phyloP scores from a whole-genome alignment of 2,888 invertebrate genomes.

The Scaptomyza reducta region DNA sequence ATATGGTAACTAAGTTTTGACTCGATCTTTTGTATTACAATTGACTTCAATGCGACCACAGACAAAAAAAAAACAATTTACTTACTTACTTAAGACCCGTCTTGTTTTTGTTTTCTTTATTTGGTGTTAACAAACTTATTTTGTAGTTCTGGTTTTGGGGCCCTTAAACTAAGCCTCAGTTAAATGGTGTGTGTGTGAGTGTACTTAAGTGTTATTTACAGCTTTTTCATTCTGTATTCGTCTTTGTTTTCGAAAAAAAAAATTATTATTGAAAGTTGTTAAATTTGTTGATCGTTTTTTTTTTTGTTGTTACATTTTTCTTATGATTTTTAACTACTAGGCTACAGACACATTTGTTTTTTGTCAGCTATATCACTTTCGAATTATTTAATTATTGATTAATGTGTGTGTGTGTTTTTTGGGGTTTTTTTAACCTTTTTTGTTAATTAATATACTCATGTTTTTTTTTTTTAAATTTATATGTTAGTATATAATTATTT shows the following conservation, averaged over 20 bases:
- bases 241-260: conserved; percentile 37
- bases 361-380: conserved; percentile 79
- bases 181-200: conserved; percentile 17
- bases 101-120: conserved; percentile 6
- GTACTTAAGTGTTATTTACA: conserved; percentile 59
- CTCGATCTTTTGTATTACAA: conserved; percentile 51
- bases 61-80: conserved; percentile 54
- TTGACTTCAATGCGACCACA: conserved; percentile 54
- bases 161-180: conserved; percentile 34
- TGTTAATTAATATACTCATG: conserved; percentile 40
- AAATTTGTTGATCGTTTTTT: conserved; percentile 5
- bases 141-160: conserved; percentile 32
- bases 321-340: conserved; percentile 59
- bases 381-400: conserved; percentile 78
- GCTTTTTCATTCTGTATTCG: conserved; percentile 31
- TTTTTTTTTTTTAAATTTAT: conserved; percentile 32
- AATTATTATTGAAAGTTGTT: conserved; percentile 20
- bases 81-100: conserved; percentile 67
- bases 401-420: conserved; percentile 42
- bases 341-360: conserved; percentile 75
- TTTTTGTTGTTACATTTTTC: conserved; percentile 26
- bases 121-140: conserved; percentile 65
- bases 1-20: conserved; percentile 15
- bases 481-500: conserved; percentile 48
- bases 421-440: conserved; percentile 23